Base-by-base conservation (phyloP, 2,797 vertebrate genomes). In the Taenioides sp. region DNA sequence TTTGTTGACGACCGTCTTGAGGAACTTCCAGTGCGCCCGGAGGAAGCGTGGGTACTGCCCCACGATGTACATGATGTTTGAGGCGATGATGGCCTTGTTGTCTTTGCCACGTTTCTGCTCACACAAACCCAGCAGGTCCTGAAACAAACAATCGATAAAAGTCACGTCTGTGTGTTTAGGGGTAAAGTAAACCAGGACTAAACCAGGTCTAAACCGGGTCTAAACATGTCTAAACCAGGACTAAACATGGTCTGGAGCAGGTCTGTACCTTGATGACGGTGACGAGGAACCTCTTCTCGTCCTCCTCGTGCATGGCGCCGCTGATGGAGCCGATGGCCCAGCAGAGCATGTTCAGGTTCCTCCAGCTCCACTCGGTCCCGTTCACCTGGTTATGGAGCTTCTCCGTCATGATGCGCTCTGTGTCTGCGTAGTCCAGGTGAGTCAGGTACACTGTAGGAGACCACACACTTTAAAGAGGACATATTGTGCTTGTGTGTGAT, bases 251-350 rank as follows among this genome's bases (percentile, higher is more conserved):
- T 1, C 37, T 12, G 3, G 12, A 3, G 2, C 40, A 14, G 40
- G 58, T 11, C 62, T 12, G 43, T 47, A 98, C 97, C 96, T 98
- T 99, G 88, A 99, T 99, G 80, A 98, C 97, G 1, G 97, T 99
- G 74, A 98, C 97, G 55, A 99, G 96, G 91, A 98, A 99, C 73
- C 97, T 92, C 90, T 99, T 99, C 70, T 99, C 97, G 63, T 98
- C 97, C 81, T 99, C 97, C 83, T 99, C 97, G n/a, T 98, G 97
- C 97, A 99, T 99, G 4, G 97, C 97, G 0, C 97, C 97, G 50
- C 97, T 99, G 91, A 99, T 98, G 75, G 97, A 99, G 28, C 97
- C 97, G 67, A 99, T 99, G 74, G 97, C 97, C 97, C 97, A 99
- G 89, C 97, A 98, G 6, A 99, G 89, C 4, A 97, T 99, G 92